Conservation (phyloP, 2,797 vertebrate genomes). For the Artibeus jamaicensis region DNA sequence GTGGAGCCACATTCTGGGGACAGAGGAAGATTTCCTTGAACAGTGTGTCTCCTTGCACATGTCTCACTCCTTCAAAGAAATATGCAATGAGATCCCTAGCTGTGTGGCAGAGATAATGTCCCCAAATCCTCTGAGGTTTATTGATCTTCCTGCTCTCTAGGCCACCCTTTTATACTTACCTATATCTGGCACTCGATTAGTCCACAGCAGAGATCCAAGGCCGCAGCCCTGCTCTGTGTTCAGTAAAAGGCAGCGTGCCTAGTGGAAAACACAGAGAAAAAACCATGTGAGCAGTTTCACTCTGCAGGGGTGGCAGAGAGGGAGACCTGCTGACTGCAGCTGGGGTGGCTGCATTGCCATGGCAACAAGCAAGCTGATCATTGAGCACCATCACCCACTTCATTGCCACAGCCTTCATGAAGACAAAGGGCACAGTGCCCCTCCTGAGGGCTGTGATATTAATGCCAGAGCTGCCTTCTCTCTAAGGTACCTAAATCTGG, state of each 20-base stretch:
- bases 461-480: background rate
- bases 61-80: background rate
- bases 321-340: background rate
- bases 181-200: background rate
- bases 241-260: background rate
- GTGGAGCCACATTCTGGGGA: background rate
- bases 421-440: background rate
- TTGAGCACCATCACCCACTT: background rate
- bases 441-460: background rate
- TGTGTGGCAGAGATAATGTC: background rate
- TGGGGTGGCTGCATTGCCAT: background rate
- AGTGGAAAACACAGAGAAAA: background rate
- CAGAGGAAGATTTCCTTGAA: background rate
- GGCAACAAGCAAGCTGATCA: slow-evolving; percentile 18
- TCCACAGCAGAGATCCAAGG: background rate
- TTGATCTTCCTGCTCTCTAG: background rate
- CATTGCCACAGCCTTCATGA: background rate
- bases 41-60: background rate
- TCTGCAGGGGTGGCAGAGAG: background rate
- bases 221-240: background rate
- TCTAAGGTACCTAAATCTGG: background rate
- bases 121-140: background rate
- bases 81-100: background rate
- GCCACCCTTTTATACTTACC: background rate
- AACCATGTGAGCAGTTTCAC: background rate